Conservation (phyloP, 2,888 invertebrate genomes). For the Amphipoea oculea region DNA sequence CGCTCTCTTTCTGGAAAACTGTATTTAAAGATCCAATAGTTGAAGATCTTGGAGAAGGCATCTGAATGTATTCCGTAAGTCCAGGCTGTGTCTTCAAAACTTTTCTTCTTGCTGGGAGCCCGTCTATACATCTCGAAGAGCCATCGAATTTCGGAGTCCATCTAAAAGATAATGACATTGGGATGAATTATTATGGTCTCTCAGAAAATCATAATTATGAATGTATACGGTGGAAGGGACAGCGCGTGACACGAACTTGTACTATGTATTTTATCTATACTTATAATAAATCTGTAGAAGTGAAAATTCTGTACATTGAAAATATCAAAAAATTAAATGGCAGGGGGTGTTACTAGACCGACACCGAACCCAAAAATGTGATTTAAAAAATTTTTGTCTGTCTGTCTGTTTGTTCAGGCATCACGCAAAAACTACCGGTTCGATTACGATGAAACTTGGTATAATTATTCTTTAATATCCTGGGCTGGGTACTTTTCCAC, state of each 20-base stretch:
- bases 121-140: slow-evolving; percentile 88
- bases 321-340: too few species aligned
- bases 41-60: slow-evolving; percentile 91
- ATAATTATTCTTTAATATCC: too few species aligned
- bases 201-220: background rate
- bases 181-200: too few species aligned
- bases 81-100: slow-evolving; percentile 92
- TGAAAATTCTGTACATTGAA: too few species aligned
- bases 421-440: too few species aligned
- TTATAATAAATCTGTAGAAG: too few species aligned
- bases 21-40: slow-evolving; percentile 95
- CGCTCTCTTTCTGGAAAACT: slow-evolving; percentile 90
- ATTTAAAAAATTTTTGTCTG: too few species aligned
- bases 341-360: too few species aligned
- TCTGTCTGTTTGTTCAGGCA: too few species aligned
- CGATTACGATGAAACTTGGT: too few species aligned
- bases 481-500: too few species aligned
- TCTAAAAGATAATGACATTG: slow-evolving; percentile 76
- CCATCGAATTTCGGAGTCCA: slow-evolving; percentile 87
- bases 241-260: background rate
- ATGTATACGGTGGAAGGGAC: background rate
- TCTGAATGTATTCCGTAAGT: slow-evolving; percentile 95
- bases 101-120: slow-evolving; percentile 73
- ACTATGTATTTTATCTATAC: background rate
- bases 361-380: too few species aligned